These are phyloP conservation scores for Tragelaphus strepsiceros DNA, from an alignment of 2,113 vertebrate species.

Conservation along the genomic window DNA sequence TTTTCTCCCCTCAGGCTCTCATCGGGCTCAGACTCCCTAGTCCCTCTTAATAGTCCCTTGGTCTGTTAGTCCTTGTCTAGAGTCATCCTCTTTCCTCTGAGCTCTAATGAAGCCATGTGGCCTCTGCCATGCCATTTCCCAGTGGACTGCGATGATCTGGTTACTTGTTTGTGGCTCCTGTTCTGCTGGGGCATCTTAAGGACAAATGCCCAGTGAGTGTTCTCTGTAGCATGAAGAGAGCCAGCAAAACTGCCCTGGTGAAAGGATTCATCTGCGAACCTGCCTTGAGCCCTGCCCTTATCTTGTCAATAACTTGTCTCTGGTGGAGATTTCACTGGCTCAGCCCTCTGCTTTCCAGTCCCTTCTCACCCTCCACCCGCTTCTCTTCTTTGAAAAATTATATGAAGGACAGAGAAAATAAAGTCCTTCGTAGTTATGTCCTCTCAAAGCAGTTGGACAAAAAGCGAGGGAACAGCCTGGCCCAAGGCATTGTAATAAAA, in stretches of 20 bases:
- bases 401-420: constrained; percentile 21
- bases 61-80: not conserved
- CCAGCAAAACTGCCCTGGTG: not conserved
- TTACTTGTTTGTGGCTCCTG: not conserved
- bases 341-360: not conserved
- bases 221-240: not conserved
- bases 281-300: not conserved
- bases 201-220: not conserved
- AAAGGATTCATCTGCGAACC: not conserved
- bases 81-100: not conserved
- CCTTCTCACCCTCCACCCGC: not conserved
- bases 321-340: not conserved
- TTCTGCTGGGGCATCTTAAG: not conserved
- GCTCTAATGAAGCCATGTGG: not conserved
- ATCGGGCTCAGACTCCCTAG: not conserved
- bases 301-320: not conserved
- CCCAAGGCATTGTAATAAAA: constrained; percentile 45
- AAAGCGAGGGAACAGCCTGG: not conserved
- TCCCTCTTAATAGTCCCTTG: not conserved
- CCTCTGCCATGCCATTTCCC: not conserved
- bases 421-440: not conserved
- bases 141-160: not conserved
- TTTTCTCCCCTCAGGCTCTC: not conserved
- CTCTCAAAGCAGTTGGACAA: constrained; percentile 26
- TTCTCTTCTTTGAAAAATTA: constrained; percentile 19